Conservation (phyloP, 2,797 vertebrate genomes). For the Malurus splendens region DNA sequence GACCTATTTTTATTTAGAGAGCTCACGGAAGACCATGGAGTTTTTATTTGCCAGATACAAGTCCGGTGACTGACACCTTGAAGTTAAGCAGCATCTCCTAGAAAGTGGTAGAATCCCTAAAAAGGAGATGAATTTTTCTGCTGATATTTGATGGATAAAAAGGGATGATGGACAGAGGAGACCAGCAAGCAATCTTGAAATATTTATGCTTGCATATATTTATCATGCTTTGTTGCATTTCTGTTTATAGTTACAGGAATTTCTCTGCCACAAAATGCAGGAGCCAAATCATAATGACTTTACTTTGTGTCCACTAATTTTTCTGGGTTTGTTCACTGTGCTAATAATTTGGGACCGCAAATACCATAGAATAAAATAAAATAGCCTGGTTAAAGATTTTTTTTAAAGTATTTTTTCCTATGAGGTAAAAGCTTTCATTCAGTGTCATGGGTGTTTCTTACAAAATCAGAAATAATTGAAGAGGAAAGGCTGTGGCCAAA, state of each 20-base stretch:
- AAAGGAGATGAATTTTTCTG: not conserved
- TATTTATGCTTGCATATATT: not conserved
- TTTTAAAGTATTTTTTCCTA: not conserved
- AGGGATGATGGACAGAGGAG: not conserved
- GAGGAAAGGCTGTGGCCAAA: not conserved
- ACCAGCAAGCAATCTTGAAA: not conserved
- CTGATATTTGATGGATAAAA: not conserved
- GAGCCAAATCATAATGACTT: not conserved
- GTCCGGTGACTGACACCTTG: not conserved
- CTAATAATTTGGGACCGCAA: not conserved
- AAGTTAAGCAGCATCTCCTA: not conserved
- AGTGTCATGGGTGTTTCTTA: not conserved
- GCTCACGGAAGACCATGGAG: not conserved
- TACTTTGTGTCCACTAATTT: not conserved
- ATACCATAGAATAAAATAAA: not conserved
- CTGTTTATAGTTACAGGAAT: not conserved
- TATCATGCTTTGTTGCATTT: not conserved
- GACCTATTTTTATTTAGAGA: not conserved
- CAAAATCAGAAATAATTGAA: not conserved
- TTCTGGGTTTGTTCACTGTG: not conserved
- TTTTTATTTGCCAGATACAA: not conserved
- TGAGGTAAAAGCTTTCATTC: not conserved
- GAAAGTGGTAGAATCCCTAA: not conserved
- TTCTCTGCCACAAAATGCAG: not conserved
- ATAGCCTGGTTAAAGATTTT: not conserved